phyloP scores from a whole-genome alignment of 2,113 vertebrate species.

The Grammomys surdaster region DNA sequence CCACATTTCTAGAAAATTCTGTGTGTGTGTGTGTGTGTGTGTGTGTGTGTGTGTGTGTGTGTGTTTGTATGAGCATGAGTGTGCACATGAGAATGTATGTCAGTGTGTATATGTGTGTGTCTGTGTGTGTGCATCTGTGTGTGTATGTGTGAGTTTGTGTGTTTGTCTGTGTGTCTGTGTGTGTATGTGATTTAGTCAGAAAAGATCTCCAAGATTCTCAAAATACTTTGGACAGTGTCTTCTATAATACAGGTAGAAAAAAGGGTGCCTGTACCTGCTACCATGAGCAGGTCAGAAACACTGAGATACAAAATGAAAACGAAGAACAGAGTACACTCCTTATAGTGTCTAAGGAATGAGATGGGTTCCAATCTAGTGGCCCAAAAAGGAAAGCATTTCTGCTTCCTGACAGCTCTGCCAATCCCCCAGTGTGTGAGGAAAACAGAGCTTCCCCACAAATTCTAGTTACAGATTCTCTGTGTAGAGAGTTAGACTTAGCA shows the following conservation, averaged over 20 bases:
- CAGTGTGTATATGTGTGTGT: not conserved
- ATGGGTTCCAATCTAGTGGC: not conserved
- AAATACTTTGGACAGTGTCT: not conserved
- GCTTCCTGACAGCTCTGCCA: not conserved
- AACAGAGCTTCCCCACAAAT: not conserved
- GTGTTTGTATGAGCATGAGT: not conserved
- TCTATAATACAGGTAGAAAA: not conserved
- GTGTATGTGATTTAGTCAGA: not conserved
- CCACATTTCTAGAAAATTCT: not conserved
- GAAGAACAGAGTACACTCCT: not conserved
- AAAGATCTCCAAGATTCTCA: conserved; percentile 14
- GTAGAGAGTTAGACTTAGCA: not conserved
- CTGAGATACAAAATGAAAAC: not conserved
- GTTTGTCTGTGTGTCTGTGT: not conserved
- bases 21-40: not conserved
- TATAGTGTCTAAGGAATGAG: not conserved
- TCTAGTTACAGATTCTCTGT: not conserved
- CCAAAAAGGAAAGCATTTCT: not conserved
- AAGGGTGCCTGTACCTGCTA: not conserved
- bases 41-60: not conserved
- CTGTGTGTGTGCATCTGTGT: not conserved
- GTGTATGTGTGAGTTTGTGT: not conserved
- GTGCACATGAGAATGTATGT: too few species aligned
- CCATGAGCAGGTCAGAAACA: not conserved
- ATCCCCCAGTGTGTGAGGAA: not conserved